Conservation (phyloP, 1,140 invertebrate genomes). For the Drosophila mayri region DNA sequence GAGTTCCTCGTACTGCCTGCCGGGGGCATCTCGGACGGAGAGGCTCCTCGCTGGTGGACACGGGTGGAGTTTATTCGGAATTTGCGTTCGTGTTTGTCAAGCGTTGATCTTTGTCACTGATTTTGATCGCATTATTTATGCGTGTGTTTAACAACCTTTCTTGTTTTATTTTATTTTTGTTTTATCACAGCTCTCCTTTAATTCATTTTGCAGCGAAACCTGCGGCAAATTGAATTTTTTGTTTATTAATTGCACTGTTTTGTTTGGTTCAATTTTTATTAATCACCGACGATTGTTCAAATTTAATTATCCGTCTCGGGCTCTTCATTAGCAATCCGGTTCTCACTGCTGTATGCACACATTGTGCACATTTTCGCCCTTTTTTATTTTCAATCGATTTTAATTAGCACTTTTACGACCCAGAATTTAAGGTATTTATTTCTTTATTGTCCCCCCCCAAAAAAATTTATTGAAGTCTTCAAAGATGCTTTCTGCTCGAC, state of each 20-base stretch:
- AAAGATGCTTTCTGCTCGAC: constrained; percentile 19
- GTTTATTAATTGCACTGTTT: constrained; percentile 54
- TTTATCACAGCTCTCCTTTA: constrained; percentile 41
- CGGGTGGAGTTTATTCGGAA: constrained; percentile 1
- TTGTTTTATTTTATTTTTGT: constrained; percentile 2
- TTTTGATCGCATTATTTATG: constrained; percentile 52
- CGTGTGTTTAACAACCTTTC: constrained; percentile 25
- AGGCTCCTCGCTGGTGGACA: constrained; percentile 11
- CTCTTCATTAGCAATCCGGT: constrained; percentile 50
- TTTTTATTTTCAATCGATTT: constrained; percentile 27
- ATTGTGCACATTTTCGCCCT: constrained; percentile 26
- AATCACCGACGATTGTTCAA: constrained; percentile 41
- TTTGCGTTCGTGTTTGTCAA: constrained; percentile 37
- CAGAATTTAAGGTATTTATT: constrained; percentile 18
- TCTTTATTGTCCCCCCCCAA: constrained; percentile 5
- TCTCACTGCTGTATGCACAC: constrained; percentile 2
- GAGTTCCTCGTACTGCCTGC: constrained; percentile 23
- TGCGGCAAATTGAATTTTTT: constrained; percentile 44
- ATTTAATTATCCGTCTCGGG: constrained; percentile 41
- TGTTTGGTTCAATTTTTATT: constrained; percentile 48
- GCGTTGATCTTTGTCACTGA: constrained; percentile 48
- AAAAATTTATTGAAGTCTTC: constrained; percentile 32
- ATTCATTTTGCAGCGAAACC: constrained; percentile 46
- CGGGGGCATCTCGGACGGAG: constrained; percentile 36
- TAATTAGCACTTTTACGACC: constrained; percentile 31